phyloP scores from a whole-genome alignment of 2,888 invertebrate genomes.

The Lymantria monacha region DNA sequence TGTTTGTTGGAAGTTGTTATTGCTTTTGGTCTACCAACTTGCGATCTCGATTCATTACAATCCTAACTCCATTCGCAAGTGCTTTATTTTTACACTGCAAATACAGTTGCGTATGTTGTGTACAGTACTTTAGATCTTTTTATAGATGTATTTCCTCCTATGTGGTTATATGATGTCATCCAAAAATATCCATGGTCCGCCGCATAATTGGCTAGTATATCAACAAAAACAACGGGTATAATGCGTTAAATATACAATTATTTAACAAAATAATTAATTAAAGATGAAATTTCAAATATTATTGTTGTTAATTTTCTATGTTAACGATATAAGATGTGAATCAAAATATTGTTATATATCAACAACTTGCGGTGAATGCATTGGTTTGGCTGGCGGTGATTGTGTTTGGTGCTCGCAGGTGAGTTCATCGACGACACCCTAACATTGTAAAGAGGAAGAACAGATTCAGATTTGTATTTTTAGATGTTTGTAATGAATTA shows the following conservation, averaged over 20 bases:
- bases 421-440: no score
- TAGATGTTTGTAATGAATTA: no score
- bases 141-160: neutral
- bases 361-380: conserved; percentile 51
- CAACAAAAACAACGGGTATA: neutral
- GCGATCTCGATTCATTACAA: no score
- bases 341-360: conserved; percentile 3
- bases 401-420: conserved; percentile 64
- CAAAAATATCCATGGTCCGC: neutral
- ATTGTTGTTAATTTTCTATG: neutral
- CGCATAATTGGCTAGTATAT: neutral
- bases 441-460: no score
- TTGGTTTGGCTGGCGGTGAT: conserved; percentile 32
- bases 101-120: no score
- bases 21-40: no score
- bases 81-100: no score
- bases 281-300: neutral
- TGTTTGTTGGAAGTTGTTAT: no score
- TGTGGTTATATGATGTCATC: conserved; percentile 2
- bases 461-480: no score
- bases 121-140: neutral
- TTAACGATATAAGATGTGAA: conserved; percentile 7
- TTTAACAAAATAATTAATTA: neutral
- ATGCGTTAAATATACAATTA: neutral
- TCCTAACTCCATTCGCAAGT: no score